A percentile compares a stretch with the other conserved stretches of the same genome.
phyloP scores from a whole-genome alignment of 2,797 vertebrate genomes.

The Dallia pectoralis region DNA sequence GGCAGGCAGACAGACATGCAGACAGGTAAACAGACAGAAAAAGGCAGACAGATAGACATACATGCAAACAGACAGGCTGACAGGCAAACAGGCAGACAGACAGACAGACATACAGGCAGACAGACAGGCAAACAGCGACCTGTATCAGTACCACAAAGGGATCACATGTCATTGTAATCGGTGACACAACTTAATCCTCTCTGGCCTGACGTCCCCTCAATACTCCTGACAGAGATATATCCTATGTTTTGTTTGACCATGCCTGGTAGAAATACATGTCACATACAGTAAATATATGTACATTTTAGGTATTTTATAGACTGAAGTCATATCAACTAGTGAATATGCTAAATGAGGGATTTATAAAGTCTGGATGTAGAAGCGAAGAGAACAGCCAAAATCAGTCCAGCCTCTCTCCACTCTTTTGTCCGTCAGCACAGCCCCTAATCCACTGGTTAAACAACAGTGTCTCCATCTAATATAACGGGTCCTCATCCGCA shows the following conservation, averaged over 20 bases:
- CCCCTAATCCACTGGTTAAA: slow-evolving; percentile 75
- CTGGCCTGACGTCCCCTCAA: slow-evolving; percentile 6
- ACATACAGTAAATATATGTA: not conserved
- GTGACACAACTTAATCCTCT: slow-evolving; percentile 22
- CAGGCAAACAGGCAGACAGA: slow-evolving; percentile 9
- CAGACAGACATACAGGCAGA: slow-evolving; percentile 9
- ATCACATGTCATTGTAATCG: slow-evolving; percentile 44
- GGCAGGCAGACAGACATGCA: slow-evolving; percentile 6
- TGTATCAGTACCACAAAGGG: slow-evolving; percentile 48
- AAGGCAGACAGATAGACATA: no score
- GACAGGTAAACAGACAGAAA: no score
- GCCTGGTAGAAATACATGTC: not conserved
- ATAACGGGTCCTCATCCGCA: slow-evolving; percentile 77
- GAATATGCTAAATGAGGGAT: slow-evolving; percentile 14
- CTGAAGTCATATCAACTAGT: not conserved
- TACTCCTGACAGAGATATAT: not conserved
- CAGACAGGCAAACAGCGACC: slow-evolving; percentile 35
- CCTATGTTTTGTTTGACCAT: not conserved
- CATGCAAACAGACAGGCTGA: no score
- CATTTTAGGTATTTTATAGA: not conserved
- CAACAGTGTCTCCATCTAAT: slow-evolving; percentile 71
- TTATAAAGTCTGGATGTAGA: slow-evolving; percentile 10
- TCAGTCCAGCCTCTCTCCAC: slow-evolving; percentile 42
- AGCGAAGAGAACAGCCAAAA: slow-evolving; percentile 43
- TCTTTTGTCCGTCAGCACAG: slow-evolving; percentile 51